A percentile compares a stretch with the other conserved stretches of the same genome.
Conservation (phyloP, 1,140 invertebrate genomes). For the Lordiphosa collinella region DNA sequence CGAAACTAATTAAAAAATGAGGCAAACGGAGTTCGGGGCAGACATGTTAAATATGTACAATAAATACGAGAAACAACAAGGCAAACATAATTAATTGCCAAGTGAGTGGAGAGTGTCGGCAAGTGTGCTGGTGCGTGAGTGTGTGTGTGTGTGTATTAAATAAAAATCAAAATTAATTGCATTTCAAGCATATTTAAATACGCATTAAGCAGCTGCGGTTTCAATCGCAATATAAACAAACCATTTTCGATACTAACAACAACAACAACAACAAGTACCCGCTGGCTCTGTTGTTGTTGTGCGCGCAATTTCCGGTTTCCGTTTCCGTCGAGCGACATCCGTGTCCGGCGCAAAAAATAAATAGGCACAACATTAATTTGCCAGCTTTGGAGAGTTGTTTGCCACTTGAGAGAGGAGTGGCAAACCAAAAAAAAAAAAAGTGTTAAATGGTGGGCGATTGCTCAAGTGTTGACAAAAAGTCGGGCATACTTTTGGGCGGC, state of each 20-base stretch:
- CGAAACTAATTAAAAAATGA: slow-evolving; percentile 7
- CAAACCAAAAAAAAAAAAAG: too few relatives aligned
- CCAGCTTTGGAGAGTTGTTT: slow-evolving; percentile 1
- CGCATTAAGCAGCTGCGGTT: slow-evolving; percentile 45
- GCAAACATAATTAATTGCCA: slow-evolving; percentile 66
- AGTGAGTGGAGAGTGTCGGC: neutral
- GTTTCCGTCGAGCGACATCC: slow-evolving; percentile 56
- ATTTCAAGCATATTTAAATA: slow-evolving; percentile 65
- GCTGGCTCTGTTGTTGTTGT: slow-evolving; percentile 40
- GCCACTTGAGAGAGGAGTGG: slow-evolving; percentile 12
- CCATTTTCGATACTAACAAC: slow-evolving; percentile 19
- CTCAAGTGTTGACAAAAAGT: neutral
- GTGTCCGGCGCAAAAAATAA: slow-evolving; percentile 35
- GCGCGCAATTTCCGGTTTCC: slow-evolving; percentile 74
- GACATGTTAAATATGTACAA: slow-evolving; percentile 46
- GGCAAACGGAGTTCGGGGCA: slow-evolving; percentile 11
- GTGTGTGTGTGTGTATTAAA: slow-evolving; percentile 31
- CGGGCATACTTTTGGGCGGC: neutral
- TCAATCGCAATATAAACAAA: slow-evolving; percentile 39
- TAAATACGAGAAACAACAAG: slow-evolving; percentile 38
- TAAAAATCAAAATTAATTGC: slow-evolving; percentile 64
- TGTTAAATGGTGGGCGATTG: slow-evolving; percentile 11
- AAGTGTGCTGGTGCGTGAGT: slow-evolving; percentile 11
- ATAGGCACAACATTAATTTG: slow-evolving; percentile 50
- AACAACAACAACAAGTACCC: slow-evolving; percentile 33